These are phyloP conservation scores for Cerastoderma edule DNA, from an alignment of 2,888 invertebrate genomes.

Conservation along the genomic window DNA sequence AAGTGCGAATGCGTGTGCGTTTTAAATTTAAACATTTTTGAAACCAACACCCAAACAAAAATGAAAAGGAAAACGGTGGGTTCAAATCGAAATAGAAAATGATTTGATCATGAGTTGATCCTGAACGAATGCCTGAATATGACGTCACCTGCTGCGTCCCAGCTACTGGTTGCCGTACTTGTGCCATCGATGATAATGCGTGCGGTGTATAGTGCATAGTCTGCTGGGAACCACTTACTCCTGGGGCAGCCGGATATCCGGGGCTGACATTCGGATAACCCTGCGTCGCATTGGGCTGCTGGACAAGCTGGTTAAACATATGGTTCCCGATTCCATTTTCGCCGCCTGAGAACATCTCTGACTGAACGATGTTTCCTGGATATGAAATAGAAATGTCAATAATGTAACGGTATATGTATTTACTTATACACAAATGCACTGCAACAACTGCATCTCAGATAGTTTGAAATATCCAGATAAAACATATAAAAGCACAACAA, in stretches of 20 bases:
- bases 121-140: too few species aligned
- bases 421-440: too few species aligned
- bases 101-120: too few species aligned
- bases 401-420: too few species aligned
- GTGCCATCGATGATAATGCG: not conserved
- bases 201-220: slow-evolving; percentile 6
- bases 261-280: slow-evolving; percentile 5
- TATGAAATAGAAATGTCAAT: not conserved
- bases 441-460: too few species aligned
- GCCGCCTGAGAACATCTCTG: not conserved
- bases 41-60: too few species aligned
- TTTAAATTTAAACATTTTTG: slow-evolving; percentile 3
- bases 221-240: slow-evolving; percentile 4
- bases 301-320: slow-evolving; percentile 9
- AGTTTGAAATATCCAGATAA: too few species aligned
- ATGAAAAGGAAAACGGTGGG: too few species aligned
- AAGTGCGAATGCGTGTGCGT: not conserved
- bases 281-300: slow-evolving; percentile 7
- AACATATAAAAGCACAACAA: too few species aligned
- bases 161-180: not conserved
- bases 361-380: slow-evolving; percentile 9
- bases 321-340: slow-evolving; percentile 21
- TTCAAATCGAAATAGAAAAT: too few species aligned
- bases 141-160: slow-evolving; percentile 16
- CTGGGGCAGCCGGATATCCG: slow-evolving; percentile 11